These are phyloP conservation scores for Arctopsyche grandis DNA, from an alignment of 1,140 invertebrate genomes.

Conservation along the genomic window DNA sequence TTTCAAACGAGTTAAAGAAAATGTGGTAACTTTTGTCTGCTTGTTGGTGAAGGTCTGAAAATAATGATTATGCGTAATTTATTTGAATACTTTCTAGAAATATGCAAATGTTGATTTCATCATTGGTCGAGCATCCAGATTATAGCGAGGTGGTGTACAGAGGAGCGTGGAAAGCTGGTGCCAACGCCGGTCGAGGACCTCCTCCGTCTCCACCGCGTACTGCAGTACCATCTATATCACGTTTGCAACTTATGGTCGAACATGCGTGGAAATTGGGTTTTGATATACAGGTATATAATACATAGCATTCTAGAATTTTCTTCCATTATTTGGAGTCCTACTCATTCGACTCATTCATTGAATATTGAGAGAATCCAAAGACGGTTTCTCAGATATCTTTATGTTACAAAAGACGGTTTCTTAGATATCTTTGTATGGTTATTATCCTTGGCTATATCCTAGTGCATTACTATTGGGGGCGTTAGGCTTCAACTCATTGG, in stretches of 20 bases:
- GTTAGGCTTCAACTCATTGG: too few species aligned
- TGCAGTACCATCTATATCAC: constrained; percentile 84
- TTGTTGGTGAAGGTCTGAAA: neutral
- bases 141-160: constrained; percentile 77
- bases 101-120: constrained; percentile 90
- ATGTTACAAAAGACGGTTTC: neutral
- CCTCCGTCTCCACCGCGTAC: constrained; percentile 67
- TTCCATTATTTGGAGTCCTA: too few species aligned
- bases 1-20: too few species aligned
- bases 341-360: too few species aligned
- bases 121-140: constrained; percentile 77
- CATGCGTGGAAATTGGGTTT: constrained; percentile 89
- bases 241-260: constrained; percentile 86
- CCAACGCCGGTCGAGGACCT: constrained; percentile 58
- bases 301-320: too few species aligned
- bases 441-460: too few species aligned
- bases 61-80: constrained; percentile 16
- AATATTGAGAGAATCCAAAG: too few species aligned
- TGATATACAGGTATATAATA: constrained; percentile 75
- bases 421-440: too few species aligned
- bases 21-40: neutral
- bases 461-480: too few species aligned
- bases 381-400: neutral
- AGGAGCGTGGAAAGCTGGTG: constrained; percentile 64
- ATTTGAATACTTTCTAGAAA: constrained; percentile 69